Evolutionary conservation across 2,797 vertebrate genomes (phyloP).

Genomic region (Harpagifer antarcticus): DNA sequence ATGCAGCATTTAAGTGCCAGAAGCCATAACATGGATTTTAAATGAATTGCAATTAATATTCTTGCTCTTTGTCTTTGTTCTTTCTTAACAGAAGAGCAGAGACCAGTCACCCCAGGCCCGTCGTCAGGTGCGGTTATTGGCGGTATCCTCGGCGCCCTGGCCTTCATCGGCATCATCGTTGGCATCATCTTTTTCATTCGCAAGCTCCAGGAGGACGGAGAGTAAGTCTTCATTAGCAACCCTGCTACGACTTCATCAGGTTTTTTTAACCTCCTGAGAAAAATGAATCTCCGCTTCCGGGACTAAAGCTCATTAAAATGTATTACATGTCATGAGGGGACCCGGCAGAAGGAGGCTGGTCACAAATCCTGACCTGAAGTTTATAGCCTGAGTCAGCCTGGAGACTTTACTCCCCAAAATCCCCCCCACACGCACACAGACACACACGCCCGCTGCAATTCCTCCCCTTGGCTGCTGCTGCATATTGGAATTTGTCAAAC

Average conservation of each 20-base stretch:
- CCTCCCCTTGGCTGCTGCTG: conserved; percentile 18
- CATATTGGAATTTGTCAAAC: conserved; percentile 23
- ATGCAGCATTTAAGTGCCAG: conserved; percentile 21
- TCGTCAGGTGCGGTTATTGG: conserved; percentile 71
- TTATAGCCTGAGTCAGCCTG: conserved; percentile 15
- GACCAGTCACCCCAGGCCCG: conserved; percentile 4
- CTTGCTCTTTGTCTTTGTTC: background rate
- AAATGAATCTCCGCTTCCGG: conserved; percentile 37
- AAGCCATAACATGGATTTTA: conserved; percentile 22
- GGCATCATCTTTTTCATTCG: conserved; percentile 66
- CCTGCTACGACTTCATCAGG: conserved; percentile 10
- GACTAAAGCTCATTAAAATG: conserved; percentile 53
- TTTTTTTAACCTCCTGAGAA: conserved; percentile 39
- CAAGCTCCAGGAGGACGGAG: conserved; percentile 67
- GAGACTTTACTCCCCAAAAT: conserved; percentile 9
- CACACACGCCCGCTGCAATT: background rate
- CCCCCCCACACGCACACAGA: background rate
- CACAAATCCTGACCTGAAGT: conserved; percentile 57
- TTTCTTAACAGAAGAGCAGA: conserved; percentile 49
- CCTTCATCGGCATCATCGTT: conserved; percentile 64
- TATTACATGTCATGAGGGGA: conserved; percentile 33
- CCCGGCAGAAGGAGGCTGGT: conserved; percentile 20
- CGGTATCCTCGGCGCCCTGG: conserved; percentile 72
- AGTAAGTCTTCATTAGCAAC: conserved; percentile 74
- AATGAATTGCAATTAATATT: conserved; percentile 29